Conservation (phyloP, 2,888 invertebrate species). For the Dasypolia templi region DNA sequence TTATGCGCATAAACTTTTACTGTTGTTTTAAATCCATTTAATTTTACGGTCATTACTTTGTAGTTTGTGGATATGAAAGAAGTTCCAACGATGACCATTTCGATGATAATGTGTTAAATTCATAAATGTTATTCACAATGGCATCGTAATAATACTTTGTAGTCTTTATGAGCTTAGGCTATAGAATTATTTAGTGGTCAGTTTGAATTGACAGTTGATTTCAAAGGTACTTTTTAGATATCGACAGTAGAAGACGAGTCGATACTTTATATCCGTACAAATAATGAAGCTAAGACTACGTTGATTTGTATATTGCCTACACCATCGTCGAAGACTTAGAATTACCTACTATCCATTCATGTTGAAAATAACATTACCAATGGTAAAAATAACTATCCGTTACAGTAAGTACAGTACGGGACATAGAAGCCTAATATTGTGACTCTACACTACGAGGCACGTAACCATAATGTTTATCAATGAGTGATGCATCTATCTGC, state of each 20-base stretch:
- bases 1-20: conserved; percentile 38
- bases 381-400: background rate
- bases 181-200: conserved; percentile 19
- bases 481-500: background rate
- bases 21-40: conserved; percentile 37
- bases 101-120: conserved; percentile 38
- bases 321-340: background rate
- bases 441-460: no score
- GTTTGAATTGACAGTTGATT: conserved; percentile 4
- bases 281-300: background rate
- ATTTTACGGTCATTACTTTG: conserved; percentile 51
- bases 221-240: no score
- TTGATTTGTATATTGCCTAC: background rate
- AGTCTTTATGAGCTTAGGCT: conserved; percentile 10
- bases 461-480: background rate
- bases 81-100: conserved; percentile 36
- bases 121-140: conserved; percentile 36
- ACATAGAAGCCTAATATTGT: background rate
- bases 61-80: conserved; percentile 32
- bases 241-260: background rate
- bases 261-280: background rate
- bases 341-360: background rate
- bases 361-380: background rate
- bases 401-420: background rate
- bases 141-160: conserved; percentile 35